Conservation (phyloP, 1,140 invertebrate species). For the Caenorhabditis tropicalis region DNA sequence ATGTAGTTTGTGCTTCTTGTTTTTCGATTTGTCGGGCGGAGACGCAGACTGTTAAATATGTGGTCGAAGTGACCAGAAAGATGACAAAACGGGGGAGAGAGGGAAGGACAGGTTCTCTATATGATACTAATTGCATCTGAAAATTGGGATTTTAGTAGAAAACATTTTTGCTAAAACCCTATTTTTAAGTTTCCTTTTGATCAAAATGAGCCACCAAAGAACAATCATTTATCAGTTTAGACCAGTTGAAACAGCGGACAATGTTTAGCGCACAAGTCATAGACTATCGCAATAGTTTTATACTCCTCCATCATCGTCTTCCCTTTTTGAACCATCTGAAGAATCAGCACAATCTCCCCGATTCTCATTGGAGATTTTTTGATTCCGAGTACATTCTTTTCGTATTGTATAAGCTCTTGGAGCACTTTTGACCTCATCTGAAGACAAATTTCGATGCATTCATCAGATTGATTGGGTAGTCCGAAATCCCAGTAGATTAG, state of each 20-base stretch:
- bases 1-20: constrained; percentile 17
- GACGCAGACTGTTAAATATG: neutral
- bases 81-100: neutral
- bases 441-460: neutral
- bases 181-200: no score
- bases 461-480: neutral
- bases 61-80: constrained; percentile 16
- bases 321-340: neutral
- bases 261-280: constrained; percentile 1
- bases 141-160: neutral
- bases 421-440: neutral
- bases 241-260: neutral
- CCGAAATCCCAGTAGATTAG: constrained; percentile 7
- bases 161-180: no score
- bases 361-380: neutral
- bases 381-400: neutral
- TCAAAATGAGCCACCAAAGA: no score
- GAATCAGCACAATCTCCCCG: neutral
- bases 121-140: neutral
- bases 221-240: no score
- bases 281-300: neutral
- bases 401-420: neutral
- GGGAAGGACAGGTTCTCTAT: neutral
- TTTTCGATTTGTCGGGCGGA: neutral
- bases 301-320: neutral